Evolutionary conservation across 2,888 invertebrate species (phyloP).

Genomic region (Eilema depressum): DNA sequence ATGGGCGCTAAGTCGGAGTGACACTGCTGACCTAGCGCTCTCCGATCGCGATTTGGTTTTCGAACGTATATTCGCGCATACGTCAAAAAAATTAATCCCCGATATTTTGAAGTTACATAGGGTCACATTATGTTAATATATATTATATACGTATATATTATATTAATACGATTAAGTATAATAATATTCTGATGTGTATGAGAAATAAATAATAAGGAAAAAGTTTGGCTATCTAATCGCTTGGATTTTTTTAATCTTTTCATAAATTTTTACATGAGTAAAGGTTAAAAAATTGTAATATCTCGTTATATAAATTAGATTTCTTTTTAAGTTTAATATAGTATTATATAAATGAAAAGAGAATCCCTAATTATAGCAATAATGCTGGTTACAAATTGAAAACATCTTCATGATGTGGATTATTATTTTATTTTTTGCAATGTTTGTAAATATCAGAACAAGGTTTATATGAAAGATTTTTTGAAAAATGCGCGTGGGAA

Average conservation of each 20-base stretch:
- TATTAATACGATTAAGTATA: neutral
- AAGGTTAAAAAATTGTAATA: no score
- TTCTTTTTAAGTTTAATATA: no score
- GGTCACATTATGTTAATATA: neutral
- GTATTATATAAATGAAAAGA: no score
- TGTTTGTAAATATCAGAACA: no score
- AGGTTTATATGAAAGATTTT: no score
- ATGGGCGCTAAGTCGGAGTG: conserved; percentile 52
- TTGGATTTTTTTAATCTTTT: neutral
- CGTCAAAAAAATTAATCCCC: conserved; percentile 33
- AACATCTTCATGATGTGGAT: no score
- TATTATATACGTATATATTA: no score
- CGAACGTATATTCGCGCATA: conserved; percentile 57
- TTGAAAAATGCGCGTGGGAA: no score
- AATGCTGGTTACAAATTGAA: no score
- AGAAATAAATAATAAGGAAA: neutral
- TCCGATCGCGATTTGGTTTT: conserved; percentile 58
- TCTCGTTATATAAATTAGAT: no score
- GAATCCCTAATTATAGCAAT: no score
- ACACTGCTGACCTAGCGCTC: conserved; percentile 60
- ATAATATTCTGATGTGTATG: neutral
- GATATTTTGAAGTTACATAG: neutral
- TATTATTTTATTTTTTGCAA: no score
- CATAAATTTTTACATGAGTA: neutral
- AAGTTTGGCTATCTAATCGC: neutral